Conservation (phyloP, 2,888 invertebrate species). For the Diarsia rubi region DNA sequence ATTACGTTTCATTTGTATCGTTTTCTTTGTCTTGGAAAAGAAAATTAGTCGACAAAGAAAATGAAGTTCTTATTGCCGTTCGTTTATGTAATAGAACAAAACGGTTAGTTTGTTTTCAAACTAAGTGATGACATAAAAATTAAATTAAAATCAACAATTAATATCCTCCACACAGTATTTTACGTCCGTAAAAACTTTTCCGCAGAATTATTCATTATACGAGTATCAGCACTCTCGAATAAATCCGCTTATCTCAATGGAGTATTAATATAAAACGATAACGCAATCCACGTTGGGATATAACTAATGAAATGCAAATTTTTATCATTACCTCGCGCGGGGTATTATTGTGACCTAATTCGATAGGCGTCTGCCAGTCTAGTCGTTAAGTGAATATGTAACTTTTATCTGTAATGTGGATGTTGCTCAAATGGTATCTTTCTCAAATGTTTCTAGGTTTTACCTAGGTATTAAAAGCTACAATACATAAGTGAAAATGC, state of each 20-base stretch:
- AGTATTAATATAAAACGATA: conserved; percentile 47
- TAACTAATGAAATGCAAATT: conserved; percentile 34
- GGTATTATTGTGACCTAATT: conserved; percentile 39
- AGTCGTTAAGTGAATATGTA: conserved; percentile 14
- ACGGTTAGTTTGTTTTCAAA: not conserved
- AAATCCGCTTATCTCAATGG: conserved; percentile 43
- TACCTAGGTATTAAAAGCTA: too few relatives aligned
- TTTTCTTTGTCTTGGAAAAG: not conserved
- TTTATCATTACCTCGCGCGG: conserved; percentile 27
- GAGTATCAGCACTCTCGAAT: conserved; percentile 33
- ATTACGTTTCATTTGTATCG: not conserved
- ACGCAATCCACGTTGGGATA: conserved; percentile 33
- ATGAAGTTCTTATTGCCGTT: not conserved
- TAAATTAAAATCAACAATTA: not conserved
- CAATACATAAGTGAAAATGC: not conserved
- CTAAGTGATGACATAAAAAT: not conserved
- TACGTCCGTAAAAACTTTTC: not conserved
- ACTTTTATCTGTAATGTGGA: conserved; percentile 2
- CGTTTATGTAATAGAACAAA: not conserved
- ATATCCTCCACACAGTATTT: too few relatives aligned
- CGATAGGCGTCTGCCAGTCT: conserved; percentile 39
- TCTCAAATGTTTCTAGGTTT: not conserved
- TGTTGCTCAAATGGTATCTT: not conserved
- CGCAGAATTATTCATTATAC: not conserved
- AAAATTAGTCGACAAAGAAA: not conserved